phyloP scores from a whole-genome alignment of 2,113 vertebrate genomes.

The Dunckerocampus dactyliophorus region DNA sequence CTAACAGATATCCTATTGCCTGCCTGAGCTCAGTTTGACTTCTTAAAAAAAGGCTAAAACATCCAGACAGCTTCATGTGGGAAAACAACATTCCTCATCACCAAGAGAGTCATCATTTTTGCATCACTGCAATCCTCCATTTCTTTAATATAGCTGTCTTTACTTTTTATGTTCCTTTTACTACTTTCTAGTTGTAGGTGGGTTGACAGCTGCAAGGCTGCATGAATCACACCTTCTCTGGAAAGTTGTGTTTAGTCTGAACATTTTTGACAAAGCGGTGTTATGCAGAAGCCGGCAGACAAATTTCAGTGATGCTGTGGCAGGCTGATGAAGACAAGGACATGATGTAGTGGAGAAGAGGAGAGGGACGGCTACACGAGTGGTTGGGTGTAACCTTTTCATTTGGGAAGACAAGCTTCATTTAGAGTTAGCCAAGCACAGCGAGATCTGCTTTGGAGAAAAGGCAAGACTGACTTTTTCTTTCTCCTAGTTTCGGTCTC shows the following conservation, averaged over 20 bases:
- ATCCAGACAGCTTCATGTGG: not conserved
- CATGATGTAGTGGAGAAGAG: slow-evolving; percentile 36
- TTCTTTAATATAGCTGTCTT: slow-evolving; percentile 1
- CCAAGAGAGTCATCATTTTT: not conserved
- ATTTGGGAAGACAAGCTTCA: slow-evolving; percentile 65
- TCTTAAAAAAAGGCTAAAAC: not conserved
- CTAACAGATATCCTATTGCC: too few species aligned
- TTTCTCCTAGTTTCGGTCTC: slow-evolving; percentile 19
- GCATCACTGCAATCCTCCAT: slow-evolving; percentile 2
- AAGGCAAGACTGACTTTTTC: slow-evolving; percentile 50
- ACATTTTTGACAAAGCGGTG: slow-evolving; percentile 52
- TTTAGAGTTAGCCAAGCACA: slow-evolving; percentile 59
- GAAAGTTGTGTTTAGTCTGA: slow-evolving; percentile 23
- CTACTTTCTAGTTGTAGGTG: not conserved
- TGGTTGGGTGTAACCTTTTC: slow-evolving; percentile 47
- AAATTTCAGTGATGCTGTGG: slow-evolving; percentile 43
- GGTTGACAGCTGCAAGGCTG: not conserved
- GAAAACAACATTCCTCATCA: not conserved
- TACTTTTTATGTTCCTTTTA: slow-evolving; percentile 7
- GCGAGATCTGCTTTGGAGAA: slow-evolving; percentile 30
- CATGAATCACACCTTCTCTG: slow-evolving; percentile 22
- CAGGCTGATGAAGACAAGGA: slow-evolving; percentile 43
- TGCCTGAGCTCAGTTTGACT: too few species aligned
- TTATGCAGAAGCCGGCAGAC: slow-evolving; percentile 51
- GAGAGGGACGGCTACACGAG: slow-evolving; percentile 31